Conservation (phyloP, 2,797 vertebrate species). For the Sebastolobus alascanus region DNA sequence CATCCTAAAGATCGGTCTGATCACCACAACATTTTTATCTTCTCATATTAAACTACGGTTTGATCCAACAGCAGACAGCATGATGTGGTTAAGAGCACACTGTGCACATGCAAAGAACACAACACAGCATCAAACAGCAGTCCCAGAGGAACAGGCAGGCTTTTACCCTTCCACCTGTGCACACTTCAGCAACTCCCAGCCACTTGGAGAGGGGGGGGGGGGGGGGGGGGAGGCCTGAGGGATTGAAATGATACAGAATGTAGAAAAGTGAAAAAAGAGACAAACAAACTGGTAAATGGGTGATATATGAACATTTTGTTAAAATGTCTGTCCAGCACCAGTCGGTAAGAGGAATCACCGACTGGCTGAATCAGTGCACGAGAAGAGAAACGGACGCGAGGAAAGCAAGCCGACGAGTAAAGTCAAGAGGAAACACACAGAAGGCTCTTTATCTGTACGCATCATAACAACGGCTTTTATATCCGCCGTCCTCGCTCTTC, state of each 20-base stretch:
- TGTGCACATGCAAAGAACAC: slow-evolving; percentile 33
- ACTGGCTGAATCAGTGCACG: too few species aligned
- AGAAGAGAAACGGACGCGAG: too few species aligned
- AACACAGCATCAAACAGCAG: slow-evolving; percentile 38
- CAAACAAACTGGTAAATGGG: background rate
- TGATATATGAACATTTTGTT: background rate
- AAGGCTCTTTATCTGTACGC: too few species aligned
- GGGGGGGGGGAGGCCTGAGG: slow-evolving; percentile 20
- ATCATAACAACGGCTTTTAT: too few species aligned
- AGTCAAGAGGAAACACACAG: too few species aligned
- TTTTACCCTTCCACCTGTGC: slow-evolving; percentile 56
- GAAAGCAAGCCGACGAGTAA: too few species aligned
- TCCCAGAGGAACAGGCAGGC: slow-evolving; percentile 5
- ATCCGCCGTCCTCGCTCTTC: too few species aligned
- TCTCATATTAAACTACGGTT: background rate
- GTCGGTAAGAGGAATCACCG: too few species aligned
- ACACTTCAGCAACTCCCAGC: slow-evolving; percentile 29
- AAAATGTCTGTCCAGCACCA: too few species aligned
- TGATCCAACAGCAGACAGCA: background rate
- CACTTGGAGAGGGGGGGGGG: slow-evolving; percentile 4
- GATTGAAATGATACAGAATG: slow-evolving; percentile 25
- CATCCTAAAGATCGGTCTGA: background rate
- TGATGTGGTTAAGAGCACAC: slow-evolving; percentile 3
- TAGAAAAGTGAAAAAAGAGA: slow-evolving; percentile 3
- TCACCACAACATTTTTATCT: background rate